Evolutionary conservation across 2,797 vertebrate genomes (phyloP), one percentile per base, ranked within the genome.

Genomic region (Babyrousa celebensis): DNA sequence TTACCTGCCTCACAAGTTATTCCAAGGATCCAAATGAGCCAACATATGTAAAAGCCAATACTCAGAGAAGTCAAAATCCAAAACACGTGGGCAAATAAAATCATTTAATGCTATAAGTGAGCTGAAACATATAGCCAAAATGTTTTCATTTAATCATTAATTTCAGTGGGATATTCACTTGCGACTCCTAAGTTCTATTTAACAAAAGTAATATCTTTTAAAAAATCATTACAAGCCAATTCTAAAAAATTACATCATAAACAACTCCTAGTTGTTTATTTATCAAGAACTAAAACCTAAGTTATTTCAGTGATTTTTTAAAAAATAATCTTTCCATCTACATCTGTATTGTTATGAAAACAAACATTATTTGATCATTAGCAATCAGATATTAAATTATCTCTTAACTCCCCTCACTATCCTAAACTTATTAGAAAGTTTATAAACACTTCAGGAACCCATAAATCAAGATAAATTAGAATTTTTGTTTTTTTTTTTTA

Each of bases 281-380:
- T 86, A 40, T 83, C 56, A 71, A 70, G 54, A 87, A 70, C 25
- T 94, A 94, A 96, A 93, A 67, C 90, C 74, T 95, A 93, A 87
- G 32, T 92, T 78, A 92, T 65, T 91, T 71, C 62, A 75, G 75
- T 29, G 25, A 78, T 58, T 62, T 67, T 74, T 79, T 54, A 32
- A n/a, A 65, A 85, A 88, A 54, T 9, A 58, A 32, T 15, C n/a
- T 94, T 85, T 93, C 18, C 14, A 72, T 68, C 25, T 87, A 3
- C 2, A 71, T 67, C 36, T 88, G 32, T 75, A 75, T 6, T 82
- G 14, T 58, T 60, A 91, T 23, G 62, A 95, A 89, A 87, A 89
- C 54, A 97, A 83, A 70, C 2, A 79, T 56, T 43, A 78, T 89
- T 80, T 92, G 62, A 43, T 18, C n/a, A 68, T 48, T 56, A 85